Evolutionary conservation across 2,888 invertebrate genomes (phyloP).

Genomic region (Ypsolopha scabrella): DNA sequence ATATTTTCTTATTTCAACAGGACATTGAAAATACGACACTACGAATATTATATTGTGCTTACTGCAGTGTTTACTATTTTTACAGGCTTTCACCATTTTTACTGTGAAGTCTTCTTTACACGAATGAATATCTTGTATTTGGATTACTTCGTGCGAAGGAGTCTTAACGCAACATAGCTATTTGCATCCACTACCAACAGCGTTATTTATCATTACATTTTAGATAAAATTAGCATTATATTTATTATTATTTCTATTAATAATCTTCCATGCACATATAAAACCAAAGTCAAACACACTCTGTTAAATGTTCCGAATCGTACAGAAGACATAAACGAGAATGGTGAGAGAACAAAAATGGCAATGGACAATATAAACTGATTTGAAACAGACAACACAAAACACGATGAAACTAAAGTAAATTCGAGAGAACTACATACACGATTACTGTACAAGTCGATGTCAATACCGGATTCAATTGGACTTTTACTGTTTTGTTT

Average conservation of each 20-base stretch:
- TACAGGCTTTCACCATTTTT: background rate
- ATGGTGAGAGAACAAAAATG: slow-evolving; percentile 20
- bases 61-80: background rate
- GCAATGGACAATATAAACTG: background rate
- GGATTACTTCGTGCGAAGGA: background rate
- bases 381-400: slow-evolving; percentile 7
- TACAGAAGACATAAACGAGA: slow-evolving; percentile 14
- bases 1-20: background rate
- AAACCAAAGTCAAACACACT: slow-evolving; percentile 68
- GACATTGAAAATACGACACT: background rate
- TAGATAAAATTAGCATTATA: slow-evolving; percentile 12
- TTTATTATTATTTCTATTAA: slow-evolving; percentile 34
- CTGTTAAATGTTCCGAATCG: slow-evolving; percentile 27
- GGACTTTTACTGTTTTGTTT: slow-evolving; percentile 24
- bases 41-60: background rate
- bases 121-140: background rate
- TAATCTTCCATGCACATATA: slow-evolving; percentile 68
- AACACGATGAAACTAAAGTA: slow-evolving; percentile 8
- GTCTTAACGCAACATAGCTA: background rate
- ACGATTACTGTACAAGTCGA: slow-evolving; percentile 18
- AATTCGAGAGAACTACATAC: slow-evolving; percentile 2
- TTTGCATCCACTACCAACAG: background rate
- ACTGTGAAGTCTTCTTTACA: background rate
- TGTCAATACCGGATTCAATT: slow-evolving; percentile 12
- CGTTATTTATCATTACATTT: background rate